phyloP scores from a whole-genome alignment of 2,113 vertebrate species.

The Megaptera novaeangliae region DNA sequence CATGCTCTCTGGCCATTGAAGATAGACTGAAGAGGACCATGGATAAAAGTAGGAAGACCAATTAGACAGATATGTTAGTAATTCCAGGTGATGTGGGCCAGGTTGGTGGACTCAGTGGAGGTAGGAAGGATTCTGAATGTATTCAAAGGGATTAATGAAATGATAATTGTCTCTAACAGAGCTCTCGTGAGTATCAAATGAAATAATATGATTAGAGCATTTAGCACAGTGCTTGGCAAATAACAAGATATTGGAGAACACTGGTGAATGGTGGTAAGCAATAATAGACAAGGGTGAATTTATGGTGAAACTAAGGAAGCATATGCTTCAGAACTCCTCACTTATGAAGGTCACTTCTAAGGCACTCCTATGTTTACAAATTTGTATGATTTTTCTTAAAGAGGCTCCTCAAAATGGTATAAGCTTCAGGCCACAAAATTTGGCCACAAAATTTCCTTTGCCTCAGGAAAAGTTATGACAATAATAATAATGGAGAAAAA shows the following conservation, averaged over 20 bases:
- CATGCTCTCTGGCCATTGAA: neutral
- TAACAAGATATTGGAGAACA: neutral
- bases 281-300: neutral
- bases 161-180: neutral
- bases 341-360: neutral
- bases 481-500: neutral
- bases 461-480: neutral
- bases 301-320: neutral
- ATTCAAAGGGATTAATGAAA: neutral
- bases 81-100: neutral
- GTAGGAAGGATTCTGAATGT: neutral
- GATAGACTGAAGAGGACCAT: neutral
- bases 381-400: neutral
- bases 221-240: neutral
- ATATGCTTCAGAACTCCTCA: neutral
- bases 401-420: neutral
- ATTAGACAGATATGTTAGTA: neutral
- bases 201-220: neutral
- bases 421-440: neutral
- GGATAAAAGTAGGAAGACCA: neutral
- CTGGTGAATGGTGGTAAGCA: neutral
- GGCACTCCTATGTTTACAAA: neutral
- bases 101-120: neutral
- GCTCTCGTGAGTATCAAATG: neutral
- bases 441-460: neutral